Evolutionary conservation across 2,113 vertebrate species (phyloP).

Genomic region (Oenanthe melanoleuca): DNA sequence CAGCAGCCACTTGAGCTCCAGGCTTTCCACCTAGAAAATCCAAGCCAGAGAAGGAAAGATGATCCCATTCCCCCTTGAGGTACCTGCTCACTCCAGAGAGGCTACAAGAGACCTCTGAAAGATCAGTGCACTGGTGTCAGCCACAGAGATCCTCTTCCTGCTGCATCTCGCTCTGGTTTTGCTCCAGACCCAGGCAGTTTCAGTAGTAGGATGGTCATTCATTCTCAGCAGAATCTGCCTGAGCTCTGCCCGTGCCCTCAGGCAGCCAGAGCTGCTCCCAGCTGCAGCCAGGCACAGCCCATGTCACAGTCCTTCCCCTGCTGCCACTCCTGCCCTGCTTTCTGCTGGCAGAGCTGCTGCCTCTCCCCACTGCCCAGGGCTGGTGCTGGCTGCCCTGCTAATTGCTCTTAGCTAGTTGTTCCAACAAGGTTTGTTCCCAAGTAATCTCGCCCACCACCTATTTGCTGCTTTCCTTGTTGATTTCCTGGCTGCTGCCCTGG

Average conservation of each 20-base stretch:
- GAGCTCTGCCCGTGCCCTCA: not conserved
- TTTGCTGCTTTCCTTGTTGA: not conserved
- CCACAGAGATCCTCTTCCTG: not conserved
- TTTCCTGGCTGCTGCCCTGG: not conserved
- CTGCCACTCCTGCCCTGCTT: not conserved
- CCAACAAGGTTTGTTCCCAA: not conserved
- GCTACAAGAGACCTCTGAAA: not conserved
- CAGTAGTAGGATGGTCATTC: not conserved
- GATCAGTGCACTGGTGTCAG: not conserved
- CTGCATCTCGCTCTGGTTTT: not conserved
- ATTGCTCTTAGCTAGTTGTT: not conserved
- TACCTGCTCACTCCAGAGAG: slow-evolving; percentile 9
- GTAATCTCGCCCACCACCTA: not conserved
- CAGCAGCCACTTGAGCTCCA: not conserved
- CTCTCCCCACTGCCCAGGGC: not conserved
- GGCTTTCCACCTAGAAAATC: not conserved
- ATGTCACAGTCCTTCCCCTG: not conserved
- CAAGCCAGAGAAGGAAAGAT: not conserved
- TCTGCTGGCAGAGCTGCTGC: not conserved
- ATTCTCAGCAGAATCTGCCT: not conserved
- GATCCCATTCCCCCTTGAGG: not conserved
- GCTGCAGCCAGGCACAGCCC: not conserved
- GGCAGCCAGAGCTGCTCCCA: not conserved
- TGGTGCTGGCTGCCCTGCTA: not conserved
- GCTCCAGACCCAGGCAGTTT: not conserved